These are phyloP conservation scores for Peromyscus nudipes DNA, from an alignment of 2,797 vertebrate species.

Conservation along the genomic window DNA sequence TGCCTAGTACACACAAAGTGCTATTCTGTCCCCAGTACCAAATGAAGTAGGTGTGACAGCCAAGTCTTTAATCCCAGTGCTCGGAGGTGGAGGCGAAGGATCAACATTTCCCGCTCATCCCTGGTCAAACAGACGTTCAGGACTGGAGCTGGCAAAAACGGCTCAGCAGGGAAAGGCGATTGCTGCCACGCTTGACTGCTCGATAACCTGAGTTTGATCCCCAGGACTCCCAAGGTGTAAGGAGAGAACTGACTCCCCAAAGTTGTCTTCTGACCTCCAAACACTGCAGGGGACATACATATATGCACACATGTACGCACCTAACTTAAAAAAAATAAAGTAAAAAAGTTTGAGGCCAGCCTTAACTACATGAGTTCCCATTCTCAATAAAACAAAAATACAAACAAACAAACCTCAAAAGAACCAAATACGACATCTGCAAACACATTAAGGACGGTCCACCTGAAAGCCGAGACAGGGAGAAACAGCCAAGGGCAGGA, in stretches of 20 bases:
- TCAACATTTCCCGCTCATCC: not conserved
- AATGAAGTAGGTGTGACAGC: not conserved
- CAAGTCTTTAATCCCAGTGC: not conserved
- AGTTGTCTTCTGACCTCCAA: not conserved
- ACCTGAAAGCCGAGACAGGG: not conserved
- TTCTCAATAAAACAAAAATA: not conserved
- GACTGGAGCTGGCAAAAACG: not conserved
- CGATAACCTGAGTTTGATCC: not conserved
- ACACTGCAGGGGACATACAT: not conserved
- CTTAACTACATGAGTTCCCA: too few species aligned
- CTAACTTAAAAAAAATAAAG: not conserved
- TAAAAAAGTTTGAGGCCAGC: not conserved
- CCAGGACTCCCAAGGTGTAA: not conserved
- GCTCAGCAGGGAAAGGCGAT: too few species aligned
- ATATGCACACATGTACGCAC: too few species aligned
- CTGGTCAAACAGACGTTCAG: too few species aligned
- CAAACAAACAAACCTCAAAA: not conserved
- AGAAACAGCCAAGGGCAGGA: rapidly evolving
- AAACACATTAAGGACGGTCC: not conserved
- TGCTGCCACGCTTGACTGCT: not conserved
- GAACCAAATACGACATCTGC: not conserved
- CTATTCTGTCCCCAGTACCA: not conserved
- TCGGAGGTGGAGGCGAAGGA: not conserved
- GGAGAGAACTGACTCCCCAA: not conserved
- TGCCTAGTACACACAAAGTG: not conserved